Base-by-base conservation (phyloP, 2,113 vertebrate species). In the Mirza zaza region DNA sequence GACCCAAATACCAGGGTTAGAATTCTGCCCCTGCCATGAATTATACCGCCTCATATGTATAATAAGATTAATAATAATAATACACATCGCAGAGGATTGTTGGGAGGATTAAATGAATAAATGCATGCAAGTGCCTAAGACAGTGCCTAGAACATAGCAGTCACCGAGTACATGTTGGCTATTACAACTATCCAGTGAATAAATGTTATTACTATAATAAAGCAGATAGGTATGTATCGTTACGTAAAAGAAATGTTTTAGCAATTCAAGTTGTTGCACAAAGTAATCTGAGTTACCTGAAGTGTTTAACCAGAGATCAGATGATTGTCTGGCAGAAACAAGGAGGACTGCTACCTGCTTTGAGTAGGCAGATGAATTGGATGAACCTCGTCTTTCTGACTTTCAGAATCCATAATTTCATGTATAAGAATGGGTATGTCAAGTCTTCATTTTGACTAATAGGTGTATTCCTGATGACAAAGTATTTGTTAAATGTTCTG, bases 401-500 rank as follows among this genome's bases (percentile, higher is more conserved):
- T 77, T 90, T 59, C 34, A 23, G 77, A 23, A 23, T 89, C 61
- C 23, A 39, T 50, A 50, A 52, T 68, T 92, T 94, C 25, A 29
- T 14, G 1, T 59, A 14, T 12, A 75, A 63, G 50, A 85, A 45
- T 48, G 18, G 20, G 1, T 36, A 59, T 45, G 57, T 82, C 68
- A 50, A 57, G 57, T 23, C 68, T 93, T 75, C 36, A 34, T 91
- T 95, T 87, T 48, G 85, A 84, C 13, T 70, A 73, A 85, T 13
- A 73, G 59, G 39, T 8, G 25, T 36, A 14, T 48, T 77, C 39
- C 71, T 57, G 2, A 65, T 36, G 87, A 71, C 57, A 77, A 84
- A 50, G 87, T 45, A 94, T 70, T 87, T 90, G 75, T 94, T 87
- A 79, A 65, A 77, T 77, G 52, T 88, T n/a, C 80, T 23, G 8